Evolutionary conservation across 2,113 vertebrate genomes (phyloP).

Genomic region (Neogobius melanostomus): DNA sequence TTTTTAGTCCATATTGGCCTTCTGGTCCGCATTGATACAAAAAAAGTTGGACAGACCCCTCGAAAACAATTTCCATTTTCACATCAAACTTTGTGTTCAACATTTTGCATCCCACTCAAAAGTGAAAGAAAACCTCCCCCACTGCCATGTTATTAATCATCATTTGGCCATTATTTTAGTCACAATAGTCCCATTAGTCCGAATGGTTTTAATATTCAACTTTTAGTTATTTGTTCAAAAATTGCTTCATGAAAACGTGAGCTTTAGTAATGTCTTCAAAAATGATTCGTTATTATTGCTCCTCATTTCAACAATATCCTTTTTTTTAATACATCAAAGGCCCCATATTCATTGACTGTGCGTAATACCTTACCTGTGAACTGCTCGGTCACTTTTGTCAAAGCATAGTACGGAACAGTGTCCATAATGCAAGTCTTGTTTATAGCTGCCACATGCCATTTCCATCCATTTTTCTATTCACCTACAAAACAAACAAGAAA

Average conservation of each 20-base stretch:
- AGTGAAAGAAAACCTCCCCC: neutral
- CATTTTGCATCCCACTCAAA: neutral
- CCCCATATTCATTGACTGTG: neutral
- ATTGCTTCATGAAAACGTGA: too few species aligned
- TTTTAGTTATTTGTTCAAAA: too few species aligned
- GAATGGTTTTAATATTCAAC: neutral
- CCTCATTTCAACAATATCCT: neutral
- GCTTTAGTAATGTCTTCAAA: neutral
- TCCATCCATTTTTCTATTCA: neutral
- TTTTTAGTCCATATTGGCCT: too few species aligned
- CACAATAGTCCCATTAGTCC: neutral
- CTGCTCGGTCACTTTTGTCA: slow-evolving; percentile 33
- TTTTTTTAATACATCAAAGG: neutral
- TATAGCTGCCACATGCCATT: slow-evolving; percentile 14
- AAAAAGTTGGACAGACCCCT: neutral
- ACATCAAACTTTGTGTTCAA: neutral
- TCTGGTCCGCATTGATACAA: neutral
- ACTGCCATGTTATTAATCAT: neutral
- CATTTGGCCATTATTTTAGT: neutral
- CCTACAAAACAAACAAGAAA: neutral
- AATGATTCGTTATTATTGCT: neutral
- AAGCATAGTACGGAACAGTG: slow-evolving; percentile 11
- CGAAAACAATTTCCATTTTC: neutral
- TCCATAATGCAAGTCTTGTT: neutral
- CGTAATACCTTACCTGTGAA: slow-evolving; percentile 2